Percentiles rank a stretch among this genome's conserved stretches.
Conservation (phyloP, 1,140 invertebrate species). For the Sycophila sp. region DNA sequence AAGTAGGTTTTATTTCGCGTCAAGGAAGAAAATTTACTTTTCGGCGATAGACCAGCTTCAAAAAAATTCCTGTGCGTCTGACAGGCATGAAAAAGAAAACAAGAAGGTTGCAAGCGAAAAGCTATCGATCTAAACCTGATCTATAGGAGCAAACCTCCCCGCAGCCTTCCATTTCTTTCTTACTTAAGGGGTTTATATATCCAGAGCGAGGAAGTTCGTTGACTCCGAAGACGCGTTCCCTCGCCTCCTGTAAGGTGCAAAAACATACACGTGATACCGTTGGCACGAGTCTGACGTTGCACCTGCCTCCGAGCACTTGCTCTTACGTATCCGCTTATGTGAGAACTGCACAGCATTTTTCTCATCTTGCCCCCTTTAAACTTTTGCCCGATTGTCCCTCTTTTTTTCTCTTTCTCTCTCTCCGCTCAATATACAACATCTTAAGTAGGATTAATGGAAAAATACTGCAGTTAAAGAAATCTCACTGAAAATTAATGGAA, state of each 20-base stretch:
- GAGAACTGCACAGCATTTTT: background rate
- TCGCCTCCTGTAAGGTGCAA: slow-evolving; percentile 57
- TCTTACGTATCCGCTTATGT: background rate
- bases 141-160: background rate
- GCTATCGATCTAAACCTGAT: slow-evolving; percentile 17
- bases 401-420: background rate
- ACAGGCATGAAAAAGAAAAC: background rate
- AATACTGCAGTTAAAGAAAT: no score
- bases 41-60: background rate
- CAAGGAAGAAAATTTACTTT: no score
- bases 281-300: slow-evolving; percentile 52
- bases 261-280: slow-evolving; percentile 64
- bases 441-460: no score
- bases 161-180: background rate
- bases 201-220: slow-evolving; percentile 36
- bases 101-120: background rate
- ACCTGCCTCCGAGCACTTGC: slow-evolving; percentile 27
- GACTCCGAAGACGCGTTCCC: slow-evolving; percentile 8
- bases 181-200: slow-evolving; percentile 26
- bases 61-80: background rate
- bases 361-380: slow-evolving; percentile 21
- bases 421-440: no score
- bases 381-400: no score
- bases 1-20: no score
- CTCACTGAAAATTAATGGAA: no score